A percentile compares a stretch with the other conserved stretches of the same genome.
These are phyloP conservation scores for Osmoderma eremita DNA, from an alignment of 2,888 invertebrate genomes.

Conservation along the genomic window DNA sequence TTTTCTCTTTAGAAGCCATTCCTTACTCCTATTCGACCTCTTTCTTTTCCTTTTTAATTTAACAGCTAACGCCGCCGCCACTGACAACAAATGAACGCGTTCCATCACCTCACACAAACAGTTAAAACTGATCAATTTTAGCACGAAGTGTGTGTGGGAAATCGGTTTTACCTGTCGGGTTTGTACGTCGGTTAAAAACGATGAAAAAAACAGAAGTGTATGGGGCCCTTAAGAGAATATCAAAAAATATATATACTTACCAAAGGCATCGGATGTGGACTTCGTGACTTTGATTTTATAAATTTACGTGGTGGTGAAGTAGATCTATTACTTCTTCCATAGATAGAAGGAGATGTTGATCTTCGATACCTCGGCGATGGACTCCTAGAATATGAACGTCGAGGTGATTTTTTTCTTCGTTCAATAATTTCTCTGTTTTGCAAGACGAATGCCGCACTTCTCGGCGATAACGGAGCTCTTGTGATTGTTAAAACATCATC, in stretches of 20 bases:
- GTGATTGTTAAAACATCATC: conserved; percentile 54
- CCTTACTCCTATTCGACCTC: no score
- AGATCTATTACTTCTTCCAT: conserved; percentile 51
- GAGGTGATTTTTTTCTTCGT: conserved; percentile 58
- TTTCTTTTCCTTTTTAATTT: no score
- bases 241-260: conserved; percentile 5
- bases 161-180: no score
- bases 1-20: no score
- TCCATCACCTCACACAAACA: no score
- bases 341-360: conserved; percentile 54
- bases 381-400: conserved; percentile 62
- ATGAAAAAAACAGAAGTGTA: no score
- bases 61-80: no score
- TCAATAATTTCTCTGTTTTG: conserved; percentile 63
- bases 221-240: not conserved
- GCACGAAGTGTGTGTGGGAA: no score
- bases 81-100: no score
- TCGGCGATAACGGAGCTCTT: conserved; percentile 61
- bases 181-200: no score
- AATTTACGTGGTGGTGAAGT: conserved; percentile 54
- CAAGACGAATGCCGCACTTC: conserved; percentile 63
- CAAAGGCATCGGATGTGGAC: conserved; percentile 47
- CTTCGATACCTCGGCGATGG: conserved; percentile 56
- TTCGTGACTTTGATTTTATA: conserved; percentile 38
- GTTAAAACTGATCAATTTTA: no score